These are phyloP conservation scores for Melopsittacus undulatus DNA, from an alignment of 2,797 vertebrate genomes.

Conservation along the genomic window DNA sequence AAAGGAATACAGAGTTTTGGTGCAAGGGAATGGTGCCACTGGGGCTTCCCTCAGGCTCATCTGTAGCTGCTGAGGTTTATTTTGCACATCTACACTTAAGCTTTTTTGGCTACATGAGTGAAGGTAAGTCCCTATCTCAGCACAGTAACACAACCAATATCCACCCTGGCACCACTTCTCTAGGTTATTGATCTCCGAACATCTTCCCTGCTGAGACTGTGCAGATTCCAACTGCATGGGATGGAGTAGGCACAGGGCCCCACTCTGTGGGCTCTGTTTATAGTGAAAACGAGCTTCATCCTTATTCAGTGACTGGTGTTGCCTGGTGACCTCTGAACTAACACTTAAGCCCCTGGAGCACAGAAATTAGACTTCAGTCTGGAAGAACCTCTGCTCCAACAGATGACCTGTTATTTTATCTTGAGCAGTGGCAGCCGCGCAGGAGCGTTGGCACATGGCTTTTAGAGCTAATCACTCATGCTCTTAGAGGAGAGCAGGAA, in stretches of 20 bases:
- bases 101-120: not conserved
- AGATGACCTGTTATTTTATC: conserved; percentile 63
- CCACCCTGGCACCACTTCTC: not conserved
- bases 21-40: rapidly evolving
- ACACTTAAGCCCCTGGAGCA: conserved; percentile 19
- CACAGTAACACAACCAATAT: not conserved
- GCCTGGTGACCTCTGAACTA: conserved; percentile 41
- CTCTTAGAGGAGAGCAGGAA: conserved; percentile 40
- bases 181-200: not conserved
- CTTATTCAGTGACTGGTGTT: not conserved
- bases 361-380: conserved; percentile 56
- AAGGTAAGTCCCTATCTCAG: not conserved
- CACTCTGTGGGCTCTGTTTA: conserved; percentile 8
- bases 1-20: not conserved
- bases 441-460: conserved; percentile 49
- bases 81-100: not conserved
- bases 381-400: conserved; percentile 23
- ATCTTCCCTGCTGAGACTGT: not conserved
- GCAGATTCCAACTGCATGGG: not conserved
- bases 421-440: conserved; percentile 11
- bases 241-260: not conserved
- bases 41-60: not conserved
- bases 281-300: conserved; percentile 40
- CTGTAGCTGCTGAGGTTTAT: not conserved
- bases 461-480: conserved; percentile 57